phyloP scores from a whole-genome alignment of 2,113 vertebrate species.

The Pica pica region DNA sequence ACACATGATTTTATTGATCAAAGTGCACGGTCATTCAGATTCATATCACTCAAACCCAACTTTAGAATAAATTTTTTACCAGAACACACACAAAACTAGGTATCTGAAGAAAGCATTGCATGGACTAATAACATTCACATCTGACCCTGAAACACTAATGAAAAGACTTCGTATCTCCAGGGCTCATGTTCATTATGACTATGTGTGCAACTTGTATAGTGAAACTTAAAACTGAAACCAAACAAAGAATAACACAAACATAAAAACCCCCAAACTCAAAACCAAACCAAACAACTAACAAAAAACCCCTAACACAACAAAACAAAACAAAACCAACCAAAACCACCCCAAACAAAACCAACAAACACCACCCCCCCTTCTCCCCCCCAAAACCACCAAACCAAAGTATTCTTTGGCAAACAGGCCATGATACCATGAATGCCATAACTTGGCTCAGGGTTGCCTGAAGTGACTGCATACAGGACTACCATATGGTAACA shows the following conservation, averaged over 20 bases:
- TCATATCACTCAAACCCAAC: neutral
- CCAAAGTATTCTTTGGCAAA: neutral
- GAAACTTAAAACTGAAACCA: neutral
- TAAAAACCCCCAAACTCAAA: neutral
- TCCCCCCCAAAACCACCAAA: neutral
- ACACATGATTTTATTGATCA: neutral
- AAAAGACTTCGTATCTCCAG: neutral
- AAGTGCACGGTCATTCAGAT: neutral
- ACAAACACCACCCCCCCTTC: accelerated
- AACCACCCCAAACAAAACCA: neutral
- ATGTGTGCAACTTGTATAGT: neutral
- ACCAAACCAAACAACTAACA: neutral
- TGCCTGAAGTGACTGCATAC: neutral
- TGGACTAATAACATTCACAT: neutral
- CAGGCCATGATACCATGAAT: neutral
- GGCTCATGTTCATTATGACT: neutral
- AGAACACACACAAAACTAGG: neutral
- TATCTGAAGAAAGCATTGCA: neutral
- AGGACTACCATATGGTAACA: neutral
- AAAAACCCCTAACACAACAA: neutral
- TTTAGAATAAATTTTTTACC: neutral
- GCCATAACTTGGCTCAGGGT: neutral
- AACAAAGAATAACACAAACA: neutral
- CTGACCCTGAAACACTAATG: neutral
- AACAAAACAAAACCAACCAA: no score